A percentile compares a stretch with the other conserved stretches of the same genome.
Conservation (phyloP, 2,888 invertebrate species). For the Drosophila atroscutellata region DNA sequence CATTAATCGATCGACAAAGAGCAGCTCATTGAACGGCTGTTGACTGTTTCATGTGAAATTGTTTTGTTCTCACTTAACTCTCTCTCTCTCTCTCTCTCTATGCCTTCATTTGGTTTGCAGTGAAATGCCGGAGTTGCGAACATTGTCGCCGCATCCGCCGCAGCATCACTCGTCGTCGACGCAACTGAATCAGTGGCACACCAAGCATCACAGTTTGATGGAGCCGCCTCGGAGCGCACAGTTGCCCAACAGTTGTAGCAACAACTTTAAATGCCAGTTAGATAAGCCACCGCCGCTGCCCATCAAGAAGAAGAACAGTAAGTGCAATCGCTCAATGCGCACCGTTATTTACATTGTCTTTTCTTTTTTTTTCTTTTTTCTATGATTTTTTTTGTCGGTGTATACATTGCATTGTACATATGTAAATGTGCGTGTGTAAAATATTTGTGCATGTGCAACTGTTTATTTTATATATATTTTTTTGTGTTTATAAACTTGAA, state of each 20-base stretch:
- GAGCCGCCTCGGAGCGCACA: conserved; percentile 73
- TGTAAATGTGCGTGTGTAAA: conserved; percentile 25
- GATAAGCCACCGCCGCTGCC: conserved; percentile 95
- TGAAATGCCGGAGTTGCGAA: conserved; percentile 85
- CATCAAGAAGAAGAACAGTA: conserved; percentile 97
- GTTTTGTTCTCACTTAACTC: neutral
- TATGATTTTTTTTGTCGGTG: conserved; percentile 33
- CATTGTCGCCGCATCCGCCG: conserved; percentile 64
- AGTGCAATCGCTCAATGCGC: conserved; percentile 86
- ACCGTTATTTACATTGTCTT: conserved; percentile 69
- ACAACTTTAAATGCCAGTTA: conserved; percentile 84
- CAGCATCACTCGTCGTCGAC: conserved; percentile 50
- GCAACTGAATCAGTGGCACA: conserved; percentile 81
- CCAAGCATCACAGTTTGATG: conserved; percentile 85
- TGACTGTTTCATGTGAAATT: neutral
- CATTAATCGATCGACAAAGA: neutral
- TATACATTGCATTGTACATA: conserved; percentile 37
- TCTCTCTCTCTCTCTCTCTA: neutral
- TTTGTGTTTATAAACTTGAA: conserved; percentile 34
- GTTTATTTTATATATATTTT: conserved; percentile 16
- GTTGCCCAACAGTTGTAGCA: conserved; percentile 67
- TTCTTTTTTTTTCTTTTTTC: conserved; percentile 33
- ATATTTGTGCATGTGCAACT: conserved; percentile 33
- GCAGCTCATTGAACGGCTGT: neutral
- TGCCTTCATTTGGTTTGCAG: conserved; percentile 36